These are phyloP conservation scores for Eutolmus rufibarbis DNA, from an alignment of 2,888 invertebrate genomes.

Conservation along the genomic window DNA sequence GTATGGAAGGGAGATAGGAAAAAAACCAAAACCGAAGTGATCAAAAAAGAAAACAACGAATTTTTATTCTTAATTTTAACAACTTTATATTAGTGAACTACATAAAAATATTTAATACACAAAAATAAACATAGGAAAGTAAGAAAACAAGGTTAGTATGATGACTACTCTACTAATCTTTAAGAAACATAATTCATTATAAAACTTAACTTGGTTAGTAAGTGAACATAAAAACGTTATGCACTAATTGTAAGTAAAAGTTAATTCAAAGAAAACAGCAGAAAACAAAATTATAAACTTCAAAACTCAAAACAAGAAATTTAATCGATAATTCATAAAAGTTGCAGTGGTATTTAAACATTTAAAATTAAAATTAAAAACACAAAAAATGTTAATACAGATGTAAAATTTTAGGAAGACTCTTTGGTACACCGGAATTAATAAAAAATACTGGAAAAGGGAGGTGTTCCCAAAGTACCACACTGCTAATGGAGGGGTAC, in stretches of 20 bases:
- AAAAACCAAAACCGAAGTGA: neutral
- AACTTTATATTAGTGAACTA: constrained; percentile 2
- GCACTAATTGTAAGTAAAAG: neutral
- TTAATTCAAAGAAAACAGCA: neutral
- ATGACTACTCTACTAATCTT: neutral
- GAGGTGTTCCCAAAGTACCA: neutral
- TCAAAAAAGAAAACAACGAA: constrained; percentile 9
- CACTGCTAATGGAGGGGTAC: neutral
- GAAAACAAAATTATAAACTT: neutral
- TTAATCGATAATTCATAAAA: neutral
- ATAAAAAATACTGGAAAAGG: constrained; percentile 2
- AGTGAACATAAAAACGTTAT: neutral
- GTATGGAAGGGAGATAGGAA: neutral
- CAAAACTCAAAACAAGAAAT: neutral
- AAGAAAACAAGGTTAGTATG: constrained; percentile 2
- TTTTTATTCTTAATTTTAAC: neutral
- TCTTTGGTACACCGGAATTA: neutral
- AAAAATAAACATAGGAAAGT: constrained; percentile 13
- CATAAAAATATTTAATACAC: constrained; percentile 2
- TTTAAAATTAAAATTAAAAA: neutral
- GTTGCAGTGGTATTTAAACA: neutral
- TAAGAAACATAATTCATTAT: neutral
- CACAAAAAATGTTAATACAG: constrained; percentile 23
- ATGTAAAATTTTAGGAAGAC: neutral
- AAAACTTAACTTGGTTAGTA: constrained; percentile 1